Conservation (phyloP, 2,888 invertebrate genomes). For the Cerceris ruficornis region DNA sequence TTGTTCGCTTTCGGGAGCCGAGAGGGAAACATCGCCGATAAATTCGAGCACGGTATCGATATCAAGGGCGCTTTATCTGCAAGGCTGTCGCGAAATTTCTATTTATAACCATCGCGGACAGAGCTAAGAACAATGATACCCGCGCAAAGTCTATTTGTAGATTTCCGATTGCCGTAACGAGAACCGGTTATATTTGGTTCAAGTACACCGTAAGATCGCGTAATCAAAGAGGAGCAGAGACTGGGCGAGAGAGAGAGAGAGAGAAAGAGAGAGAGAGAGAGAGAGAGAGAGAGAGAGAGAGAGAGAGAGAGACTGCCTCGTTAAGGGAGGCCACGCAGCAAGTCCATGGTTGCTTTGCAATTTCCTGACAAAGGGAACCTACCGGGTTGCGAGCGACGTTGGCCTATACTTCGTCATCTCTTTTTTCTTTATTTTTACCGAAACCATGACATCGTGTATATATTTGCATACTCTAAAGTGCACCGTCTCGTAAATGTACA, state of each 20-base stretch:
- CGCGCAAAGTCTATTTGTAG: constrained; percentile 1
- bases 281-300: background rate
- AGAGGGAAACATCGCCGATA: background rate
- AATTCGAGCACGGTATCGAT: background rate
- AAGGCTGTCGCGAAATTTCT: background rate
- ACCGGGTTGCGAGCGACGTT: background rate
- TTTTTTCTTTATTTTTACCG: no score
- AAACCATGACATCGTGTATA: background rate
- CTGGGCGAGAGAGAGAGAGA: no score
- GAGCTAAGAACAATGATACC: background rate
- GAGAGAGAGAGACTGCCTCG: background rate
- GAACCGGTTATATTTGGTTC: constrained; percentile 6
- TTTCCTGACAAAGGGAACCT: constrained; percentile 28
- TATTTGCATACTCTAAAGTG: background rate
- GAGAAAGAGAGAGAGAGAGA: background rate
- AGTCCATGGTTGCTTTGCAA: constrained; percentile 17
- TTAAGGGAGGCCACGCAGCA: no score
- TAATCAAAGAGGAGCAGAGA: constrained; percentile 2
- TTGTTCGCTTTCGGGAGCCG: no score
- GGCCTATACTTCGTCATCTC: background rate
- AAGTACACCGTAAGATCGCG: constrained; percentile 4
- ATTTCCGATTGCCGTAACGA: constrained; percentile 6
- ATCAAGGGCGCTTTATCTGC: background rate
- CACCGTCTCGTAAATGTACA: no score
- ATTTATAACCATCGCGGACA: background rate